These are phyloP conservation scores for Lepidurus arcticus DNA, from an alignment of 1,140 invertebrate genomes.

Conservation along the genomic window DNA sequence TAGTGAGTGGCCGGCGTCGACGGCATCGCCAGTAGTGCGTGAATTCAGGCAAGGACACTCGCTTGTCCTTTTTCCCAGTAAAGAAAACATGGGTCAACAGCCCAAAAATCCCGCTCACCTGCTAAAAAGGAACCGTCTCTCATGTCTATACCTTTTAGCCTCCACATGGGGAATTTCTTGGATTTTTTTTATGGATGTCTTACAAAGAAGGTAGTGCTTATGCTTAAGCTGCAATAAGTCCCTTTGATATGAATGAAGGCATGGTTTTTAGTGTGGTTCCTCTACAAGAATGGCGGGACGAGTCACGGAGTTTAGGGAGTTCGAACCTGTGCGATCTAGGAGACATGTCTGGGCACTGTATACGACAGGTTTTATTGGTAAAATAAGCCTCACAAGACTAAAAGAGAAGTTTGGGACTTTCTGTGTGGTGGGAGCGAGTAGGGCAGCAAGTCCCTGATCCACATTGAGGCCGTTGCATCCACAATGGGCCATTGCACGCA, in stretches of 20 bases:
- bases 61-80: neutral
- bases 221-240: neutral
- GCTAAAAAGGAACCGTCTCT: neutral
- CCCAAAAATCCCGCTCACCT: neutral
- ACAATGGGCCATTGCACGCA: conserved; percentile 9
- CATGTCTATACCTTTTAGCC: neutral
- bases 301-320: too few species aligned
- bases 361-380: too few species aligned
- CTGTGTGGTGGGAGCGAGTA: conserved; percentile 8
- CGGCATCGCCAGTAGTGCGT: conserved; percentile 1
- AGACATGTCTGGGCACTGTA: too few species aligned
- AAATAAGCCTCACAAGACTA: too few species aligned
- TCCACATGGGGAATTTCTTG: too few species aligned
- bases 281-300: neutral
- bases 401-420: neutral
- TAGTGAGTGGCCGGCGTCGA: neutral
- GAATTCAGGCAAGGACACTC: conserved; percentile 14
- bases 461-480: conserved; percentile 5
- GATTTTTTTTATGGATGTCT: too few species aligned
- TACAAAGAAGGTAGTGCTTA: too few species aligned
- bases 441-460: conserved; percentile 11
- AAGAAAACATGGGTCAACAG: conserved; percentile 16
- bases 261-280: neutral
- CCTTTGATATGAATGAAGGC: neutral
- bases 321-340: too few species aligned